These are phyloP conservation scores for Nylanderia fulva DNA, from an alignment of 1,140 invertebrate genomes.

Conservation along the genomic window DNA sequence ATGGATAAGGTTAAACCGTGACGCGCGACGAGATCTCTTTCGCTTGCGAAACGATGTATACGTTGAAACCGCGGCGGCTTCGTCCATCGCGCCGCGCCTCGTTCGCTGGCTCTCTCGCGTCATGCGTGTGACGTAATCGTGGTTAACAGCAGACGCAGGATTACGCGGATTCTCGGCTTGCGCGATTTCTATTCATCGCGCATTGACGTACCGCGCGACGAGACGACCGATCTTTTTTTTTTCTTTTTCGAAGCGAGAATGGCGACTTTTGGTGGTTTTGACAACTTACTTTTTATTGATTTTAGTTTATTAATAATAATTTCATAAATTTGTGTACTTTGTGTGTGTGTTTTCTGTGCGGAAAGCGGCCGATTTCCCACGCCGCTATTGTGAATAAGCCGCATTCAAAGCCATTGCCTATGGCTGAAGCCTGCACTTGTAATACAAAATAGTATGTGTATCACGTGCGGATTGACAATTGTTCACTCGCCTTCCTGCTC, in stretches of 20 bases:
- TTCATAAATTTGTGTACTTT: too few relatives aligned
- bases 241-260: background rate
- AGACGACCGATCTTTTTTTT: background rate
- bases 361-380: too few relatives aligned
- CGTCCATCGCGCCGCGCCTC: background rate
- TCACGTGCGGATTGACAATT: too few relatives aligned
- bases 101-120: constrained; percentile 31
- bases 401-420: too few relatives aligned
- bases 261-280: too few relatives aligned
- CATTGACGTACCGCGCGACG: background rate
- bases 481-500: too few relatives aligned
- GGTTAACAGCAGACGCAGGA: constrained; percentile 28
- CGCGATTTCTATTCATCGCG: constrained; percentile 42
- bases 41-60: constrained; percentile 40
- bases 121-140: constrained; percentile 42
- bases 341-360: too few relatives aligned
- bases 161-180: constrained; percentile 29
- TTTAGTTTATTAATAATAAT: too few relatives aligned
- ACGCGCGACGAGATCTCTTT: constrained; percentile 29
- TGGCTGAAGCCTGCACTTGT: too few relatives aligned
- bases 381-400: too few relatives aligned
- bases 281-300: too few relatives aligned
- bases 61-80: constrained; percentile 28
- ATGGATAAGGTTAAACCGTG: constrained; percentile 42
- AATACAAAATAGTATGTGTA: too few relatives aligned